Percentiles rank a stretch among this genome's conserved stretches.
phyloP scores from a whole-genome alignment of 1,140 invertebrate genomes.

The Patella vulgata region DNA sequence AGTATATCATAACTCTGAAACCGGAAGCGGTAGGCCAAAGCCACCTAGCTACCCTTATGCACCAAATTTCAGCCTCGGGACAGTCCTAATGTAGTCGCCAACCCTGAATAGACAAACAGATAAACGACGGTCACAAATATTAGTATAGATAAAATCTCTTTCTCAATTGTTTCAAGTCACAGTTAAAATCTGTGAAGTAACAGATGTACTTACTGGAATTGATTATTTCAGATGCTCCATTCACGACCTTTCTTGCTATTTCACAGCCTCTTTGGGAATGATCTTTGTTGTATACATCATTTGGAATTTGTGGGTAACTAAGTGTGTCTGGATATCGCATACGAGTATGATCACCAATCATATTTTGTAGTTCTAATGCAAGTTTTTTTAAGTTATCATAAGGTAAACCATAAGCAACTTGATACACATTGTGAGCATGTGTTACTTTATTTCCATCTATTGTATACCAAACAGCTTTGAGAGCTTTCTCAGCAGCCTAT shows the following conservation, averaged over 20 bases:
- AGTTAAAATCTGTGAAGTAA: no score
- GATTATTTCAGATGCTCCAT: no score
- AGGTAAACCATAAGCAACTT: background rate
- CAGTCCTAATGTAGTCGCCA: no score
- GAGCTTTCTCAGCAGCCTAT: slow-evolving; percentile 31
- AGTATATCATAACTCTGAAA: no score
- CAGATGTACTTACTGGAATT: no score
- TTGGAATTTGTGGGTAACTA: slow-evolving; percentile 12
- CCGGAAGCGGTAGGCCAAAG: no score
- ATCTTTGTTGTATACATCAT: slow-evolving; percentile 19
- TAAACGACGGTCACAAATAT: no score
- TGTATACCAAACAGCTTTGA: slow-evolving; percentile 25
- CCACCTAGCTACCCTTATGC: no score
- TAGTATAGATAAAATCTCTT: no score
- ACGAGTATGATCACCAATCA: slow-evolving; percentile 11
- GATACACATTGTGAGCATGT: slow-evolving; percentile 6
- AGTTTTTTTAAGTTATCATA: slow-evolving; percentile 2
- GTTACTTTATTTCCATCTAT: slow-evolving; percentile 2
- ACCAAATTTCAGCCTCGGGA: no score
- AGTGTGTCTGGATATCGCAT: slow-evolving; percentile 30
- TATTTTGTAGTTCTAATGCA: slow-evolving; percentile 1
- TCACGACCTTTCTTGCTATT: slow-evolving; percentile 6
- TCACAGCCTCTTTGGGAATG: slow-evolving; percentile 11
- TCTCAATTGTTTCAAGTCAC: no score
- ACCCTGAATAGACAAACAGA: no score